phyloP scores from a whole-genome alignment of 2,797 vertebrate species.

The Hippoglossus hippoglossus region DNA sequence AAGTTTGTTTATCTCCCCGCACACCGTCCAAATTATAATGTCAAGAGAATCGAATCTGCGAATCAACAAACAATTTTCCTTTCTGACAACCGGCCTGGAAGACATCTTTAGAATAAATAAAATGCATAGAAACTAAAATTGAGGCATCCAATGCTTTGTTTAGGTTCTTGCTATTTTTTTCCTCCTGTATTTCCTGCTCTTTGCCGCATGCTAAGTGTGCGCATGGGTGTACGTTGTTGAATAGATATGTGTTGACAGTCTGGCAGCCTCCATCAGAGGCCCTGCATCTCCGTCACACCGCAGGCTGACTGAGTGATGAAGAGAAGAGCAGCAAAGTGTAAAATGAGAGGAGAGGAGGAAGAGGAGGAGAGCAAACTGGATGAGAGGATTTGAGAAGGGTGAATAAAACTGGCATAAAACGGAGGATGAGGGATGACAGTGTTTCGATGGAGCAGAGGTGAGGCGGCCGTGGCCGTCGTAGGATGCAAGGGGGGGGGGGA shows the following conservation, averaged over 20 bases:
- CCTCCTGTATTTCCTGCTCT: conserved; percentile 14
- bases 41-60: conserved; percentile 50
- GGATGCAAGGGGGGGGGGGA: conserved; percentile 16
- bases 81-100: conserved; percentile 47
- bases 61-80: conserved; percentile 59
- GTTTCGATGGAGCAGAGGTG: conserved; percentile 14
- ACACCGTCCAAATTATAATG: conserved; percentile 66
- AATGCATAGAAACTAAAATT: conserved; percentile 53
- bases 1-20: conserved; percentile 63
- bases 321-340: conserved; percentile 70
- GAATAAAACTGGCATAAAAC: conserved; percentile 42
- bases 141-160: conserved; percentile 19
- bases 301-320: conserved; percentile 75
- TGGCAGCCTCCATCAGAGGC: conserved; percentile 82
- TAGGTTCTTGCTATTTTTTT: conserved; percentile 8
- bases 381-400: conserved; percentile 43
- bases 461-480: conserved; percentile 21
- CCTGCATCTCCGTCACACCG: conserved; percentile 68
- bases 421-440: conserved; percentile 4
- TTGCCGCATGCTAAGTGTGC: conserved; percentile 50
- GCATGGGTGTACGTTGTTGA: conserved; percentile 52
- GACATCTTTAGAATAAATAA: conserved; percentile 48
- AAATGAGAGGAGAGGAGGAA: conserved; percentile 49
- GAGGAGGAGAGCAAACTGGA: conserved; percentile 29
- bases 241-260: conserved; percentile 73